Evolutionary conservation across 2,888 invertebrate genomes (phyloP).

Genomic region (Caenorhabditis sp.): DNA sequence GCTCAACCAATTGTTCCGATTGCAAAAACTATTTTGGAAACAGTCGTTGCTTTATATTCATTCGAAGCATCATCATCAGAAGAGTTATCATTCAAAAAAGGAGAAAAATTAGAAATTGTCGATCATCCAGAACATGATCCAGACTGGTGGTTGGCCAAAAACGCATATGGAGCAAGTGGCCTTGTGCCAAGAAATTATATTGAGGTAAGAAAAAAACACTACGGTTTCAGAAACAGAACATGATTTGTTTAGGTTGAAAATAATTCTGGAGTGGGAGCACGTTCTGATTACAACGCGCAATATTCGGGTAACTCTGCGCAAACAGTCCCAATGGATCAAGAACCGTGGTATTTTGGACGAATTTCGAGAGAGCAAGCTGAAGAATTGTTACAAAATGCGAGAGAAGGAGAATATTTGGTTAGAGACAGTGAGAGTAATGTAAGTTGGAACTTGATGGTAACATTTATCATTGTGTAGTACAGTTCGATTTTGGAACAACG

Average conservation of each 20-base stretch:
- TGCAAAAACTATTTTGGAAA: conserved; percentile 30
- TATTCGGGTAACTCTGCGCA: not conserved
- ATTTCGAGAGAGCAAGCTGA: conserved; percentile 96
- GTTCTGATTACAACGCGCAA: not conserved
- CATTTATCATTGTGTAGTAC: not conserved
- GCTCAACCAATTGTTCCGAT: conserved; percentile 1
- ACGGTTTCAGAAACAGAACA: too few species aligned
- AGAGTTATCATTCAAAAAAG: conserved; percentile 56
- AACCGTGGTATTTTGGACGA: conserved; percentile 94
- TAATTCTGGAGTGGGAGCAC: not conserved
- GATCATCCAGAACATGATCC: conserved; percentile 96
- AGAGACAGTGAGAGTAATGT: conserved; percentile 99
- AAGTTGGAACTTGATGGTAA: conserved; percentile 44
- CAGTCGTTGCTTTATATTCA: conserved; percentile 63
- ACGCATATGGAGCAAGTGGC: conserved; percentile 88
- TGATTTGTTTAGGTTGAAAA: conserved; percentile 14
- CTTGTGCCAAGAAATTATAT: conserved; percentile 83
- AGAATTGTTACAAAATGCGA: conserved; percentile 89
- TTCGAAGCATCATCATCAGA: conserved; percentile 79
- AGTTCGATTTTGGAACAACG: not conserved
- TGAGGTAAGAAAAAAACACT: too few species aligned
- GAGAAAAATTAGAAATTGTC: conserved; percentile 89
- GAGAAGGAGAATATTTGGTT: conserved; percentile 97
- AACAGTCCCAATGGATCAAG: conserved; percentile 22
- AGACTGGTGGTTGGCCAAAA: conserved; percentile 96